These are phyloP conservation scores for Indri indri DNA, from an alignment of 2,113 vertebrate genomes.

Conservation along the genomic window DNA sequence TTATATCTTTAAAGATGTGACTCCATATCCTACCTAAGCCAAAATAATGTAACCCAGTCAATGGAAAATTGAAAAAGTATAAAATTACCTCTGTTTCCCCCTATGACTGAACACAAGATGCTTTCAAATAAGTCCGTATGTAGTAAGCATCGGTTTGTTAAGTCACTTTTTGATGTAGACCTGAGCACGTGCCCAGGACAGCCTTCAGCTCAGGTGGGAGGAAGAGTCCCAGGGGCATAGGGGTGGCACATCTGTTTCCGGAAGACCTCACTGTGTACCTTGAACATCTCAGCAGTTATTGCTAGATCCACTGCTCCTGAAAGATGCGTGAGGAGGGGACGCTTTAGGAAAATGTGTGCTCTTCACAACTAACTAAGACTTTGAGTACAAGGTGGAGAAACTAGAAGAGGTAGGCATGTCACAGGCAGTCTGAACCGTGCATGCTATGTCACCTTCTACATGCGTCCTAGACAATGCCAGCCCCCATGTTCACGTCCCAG, in stretches of 20 bases:
- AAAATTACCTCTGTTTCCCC: background rate
- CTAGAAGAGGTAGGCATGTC: background rate
- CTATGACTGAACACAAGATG: background rate
- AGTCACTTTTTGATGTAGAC: background rate
- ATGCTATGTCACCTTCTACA: too few relatives aligned
- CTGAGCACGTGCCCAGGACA: background rate
- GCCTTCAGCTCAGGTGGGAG: background rate
- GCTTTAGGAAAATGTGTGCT: background rate
- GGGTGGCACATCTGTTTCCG: rapidly evolving
- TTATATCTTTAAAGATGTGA: background rate
- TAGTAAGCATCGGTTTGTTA: background rate
- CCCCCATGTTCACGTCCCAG: background rate
- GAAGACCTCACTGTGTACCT: background rate
- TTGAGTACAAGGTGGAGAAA: background rate
- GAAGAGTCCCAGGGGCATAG: background rate
- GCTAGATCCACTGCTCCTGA: background rate
- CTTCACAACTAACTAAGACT: background rate
- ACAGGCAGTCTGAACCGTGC: rapidly evolving
- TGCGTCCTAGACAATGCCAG: too few relatives aligned
- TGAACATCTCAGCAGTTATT: background rate
- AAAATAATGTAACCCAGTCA: background rate
- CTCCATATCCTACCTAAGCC: background rate
- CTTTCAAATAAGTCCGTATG: background rate
- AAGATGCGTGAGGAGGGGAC: rapidly evolving
- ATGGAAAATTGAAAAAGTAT: background rate